Evolutionary conservation across 2,797 vertebrate species (phyloP).

Genomic region (Toxotes lorentzi): DNA sequence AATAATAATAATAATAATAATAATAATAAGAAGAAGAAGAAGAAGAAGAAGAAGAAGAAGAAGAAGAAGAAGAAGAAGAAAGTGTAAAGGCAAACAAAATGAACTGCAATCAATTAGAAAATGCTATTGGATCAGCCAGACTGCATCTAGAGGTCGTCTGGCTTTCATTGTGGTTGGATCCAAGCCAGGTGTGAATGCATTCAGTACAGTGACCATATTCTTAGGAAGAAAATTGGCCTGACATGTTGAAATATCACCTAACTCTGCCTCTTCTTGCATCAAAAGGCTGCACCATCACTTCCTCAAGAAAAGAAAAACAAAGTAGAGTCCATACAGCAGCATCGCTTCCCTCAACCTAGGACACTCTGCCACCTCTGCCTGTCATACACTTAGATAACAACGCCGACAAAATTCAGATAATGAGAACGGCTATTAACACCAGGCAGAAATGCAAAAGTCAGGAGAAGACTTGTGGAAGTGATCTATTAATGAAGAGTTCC

Average conservation of each 20-base stretch:
- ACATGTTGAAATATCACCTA: neutral
- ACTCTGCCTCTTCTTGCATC: neutral
- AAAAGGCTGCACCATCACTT: neutral
- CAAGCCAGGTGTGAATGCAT: conserved; percentile 12
- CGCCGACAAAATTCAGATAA: neutral
- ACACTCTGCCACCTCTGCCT: too few species aligned
- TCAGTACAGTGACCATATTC: neutral
- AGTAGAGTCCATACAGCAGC: too few species aligned
- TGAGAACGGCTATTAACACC: neutral
- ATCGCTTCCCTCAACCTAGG: too few species aligned
- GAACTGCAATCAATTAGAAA: neutral
- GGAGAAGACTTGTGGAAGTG: neutral
- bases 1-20: too few species aligned
- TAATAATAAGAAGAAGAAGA: too few species aligned
- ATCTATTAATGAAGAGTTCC: neutral
- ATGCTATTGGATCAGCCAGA: neutral
- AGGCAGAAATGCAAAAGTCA: neutral
- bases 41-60: too few species aligned
- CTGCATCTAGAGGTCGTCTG: neutral
- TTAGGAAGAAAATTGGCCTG: neutral
- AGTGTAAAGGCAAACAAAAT: conserved; percentile 1
- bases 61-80: too few species aligned
- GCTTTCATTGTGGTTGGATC: conserved; percentile 4
- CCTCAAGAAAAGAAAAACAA: too few species aligned
- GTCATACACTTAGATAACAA: too few species aligned